Base-by-base conservation (phyloP, 2,888 invertebrate genomes). In the Sceliomorpha sp. region DNA sequence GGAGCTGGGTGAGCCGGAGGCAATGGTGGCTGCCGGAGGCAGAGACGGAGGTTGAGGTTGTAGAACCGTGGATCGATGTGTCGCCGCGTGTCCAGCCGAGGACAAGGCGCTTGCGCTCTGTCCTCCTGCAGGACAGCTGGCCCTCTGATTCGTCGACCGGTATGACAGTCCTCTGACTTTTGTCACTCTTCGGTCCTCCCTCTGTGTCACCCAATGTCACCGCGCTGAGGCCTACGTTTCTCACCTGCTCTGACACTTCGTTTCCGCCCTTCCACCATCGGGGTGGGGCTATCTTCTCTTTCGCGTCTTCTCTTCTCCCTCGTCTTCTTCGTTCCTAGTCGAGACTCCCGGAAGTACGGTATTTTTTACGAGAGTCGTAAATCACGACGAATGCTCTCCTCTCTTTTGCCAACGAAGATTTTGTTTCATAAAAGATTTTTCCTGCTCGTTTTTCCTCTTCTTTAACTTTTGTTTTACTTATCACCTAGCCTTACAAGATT, bases 11-110 rank as follows among this genome's bases (percentile, higher is more conserved):
- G 51, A 60, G 55, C 58, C 45, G 72, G 67, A 70, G 67, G 59
- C 53, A 62, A 64, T 47, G 53, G 58, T 47, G 70, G 70, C 53
- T 40, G 62, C 44, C 55, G 74, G 60, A 51, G 70, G 71, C 53
- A 48, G 71, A 47, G 59, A 63, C 66, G 71, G 71, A 69, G 74
- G 72, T 68, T 73, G 78, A 79, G 82, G 82, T 82, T 80, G 79
- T 77, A 79, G 82, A 79, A 77, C 77, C 78, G 73, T 77, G 84
- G 86, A 86, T 86, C 86, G 85, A 86, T 86, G 85, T 86, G 86
- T 85, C 86, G 84, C 80, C 83, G 77, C 75, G 78, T 81, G 86
- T 85, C 86, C 86, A 85, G 84, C 77, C 71, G 80, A 80, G 78
- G 77, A 69, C 62, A 74, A 72, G 72, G 86, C 86, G 86, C 86